Evolutionary conservation across 2,797 vertebrate genomes (phyloP), one percentile per base, ranked within the genome.

Genomic region (Aythya fuligula): DNA sequence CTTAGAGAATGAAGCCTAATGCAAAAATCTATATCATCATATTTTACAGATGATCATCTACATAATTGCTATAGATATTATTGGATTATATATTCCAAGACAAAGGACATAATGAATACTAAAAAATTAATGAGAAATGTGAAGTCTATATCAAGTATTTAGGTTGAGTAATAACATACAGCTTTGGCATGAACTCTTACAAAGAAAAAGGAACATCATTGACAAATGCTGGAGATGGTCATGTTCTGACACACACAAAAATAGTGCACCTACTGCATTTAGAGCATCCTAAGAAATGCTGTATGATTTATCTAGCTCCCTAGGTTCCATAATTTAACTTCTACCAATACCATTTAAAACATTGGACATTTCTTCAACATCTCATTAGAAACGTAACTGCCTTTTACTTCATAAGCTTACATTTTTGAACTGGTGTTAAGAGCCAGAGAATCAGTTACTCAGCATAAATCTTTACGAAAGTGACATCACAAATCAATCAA

Each of bases 261-360:
- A 94, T 10, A 93, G 89, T 74, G 28, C 57, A 74, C 17, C 87
- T 11, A 32, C 58, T 94, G 82, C 27, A n/a, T 79, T 87, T 65
- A 72, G 5, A 94, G 60, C 45, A 20, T 54, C 91, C 87, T 71
- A 57, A 94, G 92, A 92, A 90, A 93, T 72, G 34, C 49, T 58
- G n/a, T 3, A 78, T 61, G 57, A 38, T 69, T 93, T 93, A 93
- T 88, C 87, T 78, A 95, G 71, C 64, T 94, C 79, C 79, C 85
- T 86, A 91, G 56, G 30, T 83, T 90, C 83, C 95, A 86, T 87
- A 88, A 94, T 94, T 94, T 89, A 92, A 87, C 39, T 89, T 82
- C 34, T 75, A 34, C 41, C 70, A 64, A 79, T 82, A 85, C 71
- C 39, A 47, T 91, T 96, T 79, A 85, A 90, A 80, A 57, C 69